Conservation (phyloP, 2,888 invertebrate genomes). For the Trissolcus japonicus region DNA sequence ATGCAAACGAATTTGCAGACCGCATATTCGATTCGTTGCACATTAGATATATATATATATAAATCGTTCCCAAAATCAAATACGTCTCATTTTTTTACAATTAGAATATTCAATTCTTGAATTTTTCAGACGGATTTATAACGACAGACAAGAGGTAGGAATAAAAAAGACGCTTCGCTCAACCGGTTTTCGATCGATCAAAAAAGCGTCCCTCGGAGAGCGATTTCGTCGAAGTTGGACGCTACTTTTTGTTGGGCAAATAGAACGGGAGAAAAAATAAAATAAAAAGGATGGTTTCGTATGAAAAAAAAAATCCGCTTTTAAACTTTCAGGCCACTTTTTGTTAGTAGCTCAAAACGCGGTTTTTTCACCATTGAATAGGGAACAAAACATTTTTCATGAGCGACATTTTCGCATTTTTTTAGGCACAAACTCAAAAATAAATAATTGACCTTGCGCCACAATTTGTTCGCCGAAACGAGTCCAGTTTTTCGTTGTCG, state of each 20-base stretch:
- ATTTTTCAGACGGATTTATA: no score
- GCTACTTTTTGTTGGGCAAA: constrained; percentile 6
- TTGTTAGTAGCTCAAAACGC: constrained; percentile 1
- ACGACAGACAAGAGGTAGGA: constrained; percentile 32
- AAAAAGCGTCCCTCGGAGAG: constrained; percentile 25
- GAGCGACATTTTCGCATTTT: constrained; percentile 1
- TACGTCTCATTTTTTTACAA: constrained; percentile 1
- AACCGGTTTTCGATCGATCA: constrained; percentile 46
- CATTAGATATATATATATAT: no score
- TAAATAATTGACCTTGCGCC: constrained; percentile 2
- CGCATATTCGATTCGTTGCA: no score
- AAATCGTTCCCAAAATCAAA: not conserved
- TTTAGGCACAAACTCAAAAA: not conserved
- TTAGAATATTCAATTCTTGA: no score
- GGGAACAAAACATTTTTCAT: constrained; percentile 3
- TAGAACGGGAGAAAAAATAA: constrained; percentile 3
- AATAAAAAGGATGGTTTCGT: constrained; percentile 13
- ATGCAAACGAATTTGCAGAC: no score
- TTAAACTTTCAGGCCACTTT: constrained; percentile 12
- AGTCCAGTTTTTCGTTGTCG: not conserved
- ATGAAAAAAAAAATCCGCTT: constrained; percentile 19
- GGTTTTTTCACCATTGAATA: not conserved
- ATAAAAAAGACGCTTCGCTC: constrained; percentile 42
- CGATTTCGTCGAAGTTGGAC: constrained; percentile 28
- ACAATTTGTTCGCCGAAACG: constrained; percentile 9